These are phyloP conservation scores for Octodonta nipae DNA, from an alignment of 2,888 invertebrate genomes.

Conservation along the genomic window DNA sequence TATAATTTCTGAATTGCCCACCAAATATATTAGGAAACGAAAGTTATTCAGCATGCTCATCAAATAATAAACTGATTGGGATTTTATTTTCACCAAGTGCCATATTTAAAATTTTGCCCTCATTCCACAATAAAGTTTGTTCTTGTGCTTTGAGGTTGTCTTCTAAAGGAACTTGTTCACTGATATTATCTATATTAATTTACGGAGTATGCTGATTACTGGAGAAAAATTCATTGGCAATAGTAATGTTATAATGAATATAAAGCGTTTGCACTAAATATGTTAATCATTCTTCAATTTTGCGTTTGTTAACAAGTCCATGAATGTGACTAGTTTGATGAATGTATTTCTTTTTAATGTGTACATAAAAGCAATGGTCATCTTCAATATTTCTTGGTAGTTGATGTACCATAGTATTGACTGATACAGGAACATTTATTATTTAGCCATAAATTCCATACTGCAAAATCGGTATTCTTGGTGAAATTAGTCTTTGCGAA, in stretches of 20 bases:
- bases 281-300: neutral
- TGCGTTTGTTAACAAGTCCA: neutral
- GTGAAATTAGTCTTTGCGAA: constrained; percentile 1
- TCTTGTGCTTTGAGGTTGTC: neutral
- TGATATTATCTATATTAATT: neutral
- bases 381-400: neutral
- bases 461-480: neutral
- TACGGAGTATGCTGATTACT: neutral
- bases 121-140: constrained; percentile 3
- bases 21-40: constrained; percentile 6
- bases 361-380: constrained; percentile 3
- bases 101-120: neutral
- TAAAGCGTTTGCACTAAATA: neutral
- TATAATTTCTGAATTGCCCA: constrained; percentile 5
- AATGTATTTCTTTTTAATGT: neutral
- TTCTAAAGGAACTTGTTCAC: neutral
- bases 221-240: neutral
- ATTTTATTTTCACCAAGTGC: constrained; percentile 8
- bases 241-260: neutral
- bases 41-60: constrained; percentile 5
- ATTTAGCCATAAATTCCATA: constrained; percentile 3
- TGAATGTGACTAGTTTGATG: neutral
- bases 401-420: neutral
- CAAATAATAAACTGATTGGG: constrained; percentile 4
- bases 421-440: neutral